phyloP scores from a whole-genome alignment of 2,113 vertebrate genomes.

The Datnioides undecimradiatus region DNA sequence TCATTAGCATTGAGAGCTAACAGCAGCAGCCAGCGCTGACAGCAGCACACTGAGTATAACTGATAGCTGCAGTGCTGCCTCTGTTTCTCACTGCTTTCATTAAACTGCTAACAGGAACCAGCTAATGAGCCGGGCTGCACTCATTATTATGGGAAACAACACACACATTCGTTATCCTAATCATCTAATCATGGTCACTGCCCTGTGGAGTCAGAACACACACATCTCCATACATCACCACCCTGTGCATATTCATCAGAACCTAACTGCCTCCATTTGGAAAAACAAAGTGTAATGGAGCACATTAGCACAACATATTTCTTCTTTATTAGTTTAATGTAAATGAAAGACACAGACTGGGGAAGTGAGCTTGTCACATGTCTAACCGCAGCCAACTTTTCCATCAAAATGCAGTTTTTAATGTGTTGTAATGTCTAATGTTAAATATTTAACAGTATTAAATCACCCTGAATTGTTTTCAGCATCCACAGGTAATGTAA shows the following conservation, averaged over 20 bases:
- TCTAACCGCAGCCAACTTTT: background rate
- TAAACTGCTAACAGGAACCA: slow-evolving; percentile 61
- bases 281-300: slow-evolving; percentile 47
- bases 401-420: background rate
- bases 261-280: slow-evolving; percentile 42
- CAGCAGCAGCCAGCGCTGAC: slow-evolving; percentile 7
- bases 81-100: slow-evolving; percentile 60
- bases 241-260: slow-evolving; percentile 47
- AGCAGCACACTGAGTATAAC: slow-evolving; percentile 44
- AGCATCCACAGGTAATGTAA: background rate
- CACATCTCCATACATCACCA: slow-evolving; percentile 57
- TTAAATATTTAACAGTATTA: background rate
- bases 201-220: slow-evolving; percentile 56
- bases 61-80: slow-evolving; percentile 39
- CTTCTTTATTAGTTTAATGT: slow-evolving; percentile 32
- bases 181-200: slow-evolving; percentile 65
- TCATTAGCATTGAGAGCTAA: slow-evolving; percentile 1
- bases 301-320: slow-evolving; percentile 41
- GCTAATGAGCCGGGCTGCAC: slow-evolving; percentile 68
- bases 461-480: background rate
- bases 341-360: slow-evolving; percentile 10
- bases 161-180: slow-evolving; percentile 69
- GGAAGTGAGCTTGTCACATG: background rate
- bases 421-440: background rate
- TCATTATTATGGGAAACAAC: slow-evolving; percentile 69